Evolutionary conservation across 2,888 invertebrate species (phyloP).

Genomic region (Tipula vernalis): DNA sequence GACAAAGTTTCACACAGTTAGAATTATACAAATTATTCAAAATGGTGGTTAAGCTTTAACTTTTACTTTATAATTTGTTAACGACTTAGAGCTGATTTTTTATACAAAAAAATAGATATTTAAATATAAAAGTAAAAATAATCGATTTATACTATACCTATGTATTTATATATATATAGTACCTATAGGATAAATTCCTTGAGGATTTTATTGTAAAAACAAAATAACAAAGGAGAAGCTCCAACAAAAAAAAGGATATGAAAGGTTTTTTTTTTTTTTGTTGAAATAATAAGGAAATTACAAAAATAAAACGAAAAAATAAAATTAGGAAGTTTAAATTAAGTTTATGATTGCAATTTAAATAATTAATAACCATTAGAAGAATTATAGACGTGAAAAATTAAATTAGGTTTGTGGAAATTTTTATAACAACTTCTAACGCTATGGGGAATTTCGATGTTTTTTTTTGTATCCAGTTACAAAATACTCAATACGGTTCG

Average conservation of each 20-base stretch:
- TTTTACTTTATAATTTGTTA: not conserved
- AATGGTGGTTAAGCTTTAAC: not conserved
- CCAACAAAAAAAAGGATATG: not conserved
- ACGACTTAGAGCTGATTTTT: not conserved
- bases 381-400: not conserved
- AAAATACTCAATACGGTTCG: no score
- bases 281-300: not conserved
- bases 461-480: no score
- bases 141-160: not conserved
- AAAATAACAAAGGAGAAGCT: not conserved
- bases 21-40: not conserved
- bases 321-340: not conserved
- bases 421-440: not conserved
- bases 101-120: not conserved
- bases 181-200: not conserved
- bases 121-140: not conserved
- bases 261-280: not conserved
- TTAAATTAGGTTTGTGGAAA: not conserved
- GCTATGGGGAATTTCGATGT: no score
- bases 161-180: no score
- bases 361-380: not conserved
- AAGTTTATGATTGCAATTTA: not conserved
- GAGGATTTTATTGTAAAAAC: not conserved
- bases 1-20: not conserved
- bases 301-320: no score